These are phyloP conservation scores for Drosophila rhopaloa DNA, from an alignment of 1,140 invertebrate species.

Conservation along the genomic window DNA sequence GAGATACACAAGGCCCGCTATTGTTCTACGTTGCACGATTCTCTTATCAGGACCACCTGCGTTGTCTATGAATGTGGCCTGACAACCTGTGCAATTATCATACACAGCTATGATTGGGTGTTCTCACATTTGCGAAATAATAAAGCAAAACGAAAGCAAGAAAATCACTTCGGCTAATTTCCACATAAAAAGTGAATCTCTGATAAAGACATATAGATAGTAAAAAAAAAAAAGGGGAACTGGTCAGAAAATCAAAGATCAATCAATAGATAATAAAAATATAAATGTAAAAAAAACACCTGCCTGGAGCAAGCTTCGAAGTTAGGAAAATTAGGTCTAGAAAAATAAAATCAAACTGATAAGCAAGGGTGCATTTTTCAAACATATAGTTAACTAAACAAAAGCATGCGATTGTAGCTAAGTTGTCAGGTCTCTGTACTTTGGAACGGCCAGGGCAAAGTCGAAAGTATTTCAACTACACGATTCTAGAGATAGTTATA, in stretches of 20 bases:
- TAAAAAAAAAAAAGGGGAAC: slow-evolving; percentile 7
- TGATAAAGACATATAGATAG: slow-evolving; percentile 50
- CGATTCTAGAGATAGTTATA: slow-evolving; percentile 48
- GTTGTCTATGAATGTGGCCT: slow-evolving; percentile 9
- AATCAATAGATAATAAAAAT: slow-evolving; percentile 23
- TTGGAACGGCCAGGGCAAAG: slow-evolving; percentile 53
- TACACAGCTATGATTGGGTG: slow-evolving; percentile 12
- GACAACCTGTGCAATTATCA: slow-evolving; percentile 30
- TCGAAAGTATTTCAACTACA: slow-evolving; percentile 39
- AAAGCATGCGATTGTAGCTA: slow-evolving; percentile 34
- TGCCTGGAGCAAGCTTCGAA: slow-evolving; percentile 6
- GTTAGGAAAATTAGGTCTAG: slow-evolving; percentile 13
- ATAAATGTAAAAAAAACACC: slow-evolving; percentile 11
- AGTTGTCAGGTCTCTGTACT: slow-evolving; percentile 25
- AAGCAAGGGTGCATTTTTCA: slow-evolving; percentile 38
- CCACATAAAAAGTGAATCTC: slow-evolving; percentile 37
- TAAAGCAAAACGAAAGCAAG: slow-evolving; percentile 9
- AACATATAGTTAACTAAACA: slow-evolving; percentile 26
- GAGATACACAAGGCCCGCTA: neutral
- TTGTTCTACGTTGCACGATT: neutral
- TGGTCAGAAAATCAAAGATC: slow-evolving; percentile 60
- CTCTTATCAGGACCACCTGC: slow-evolving; percentile 27
- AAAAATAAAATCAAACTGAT: slow-evolving; percentile 36
- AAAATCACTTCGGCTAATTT: slow-evolving; percentile 19
- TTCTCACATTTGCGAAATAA: neutral